Conservation (phyloP, 2,888 invertebrate genomes). For the Cataglyphis cursor region DNA sequence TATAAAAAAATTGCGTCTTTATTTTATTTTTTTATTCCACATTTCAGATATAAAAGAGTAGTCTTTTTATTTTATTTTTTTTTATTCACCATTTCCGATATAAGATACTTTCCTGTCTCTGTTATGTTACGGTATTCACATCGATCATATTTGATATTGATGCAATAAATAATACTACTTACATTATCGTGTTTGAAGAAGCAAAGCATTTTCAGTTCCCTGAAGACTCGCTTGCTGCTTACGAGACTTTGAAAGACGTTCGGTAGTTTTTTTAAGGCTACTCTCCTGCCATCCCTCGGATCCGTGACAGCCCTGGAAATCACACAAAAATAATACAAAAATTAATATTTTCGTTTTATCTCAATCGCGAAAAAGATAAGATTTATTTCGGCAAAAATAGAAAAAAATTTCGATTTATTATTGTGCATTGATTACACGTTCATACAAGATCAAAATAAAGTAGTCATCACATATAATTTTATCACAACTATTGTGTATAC, state of each 20-base stretch:
- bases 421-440: background rate
- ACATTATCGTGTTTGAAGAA: constrained; percentile 99
- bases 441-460: constrained; percentile 5
- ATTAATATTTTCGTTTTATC: constrained; percentile 18
- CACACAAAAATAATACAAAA: constrained; percentile 79
- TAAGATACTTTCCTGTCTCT: background rate
- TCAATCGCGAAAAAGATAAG: constrained; percentile 24
- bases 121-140: background rate
- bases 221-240: constrained; percentile 99
- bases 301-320: constrained; percentile 99
- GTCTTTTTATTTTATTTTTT: background rate
- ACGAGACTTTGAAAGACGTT: constrained; percentile 99
- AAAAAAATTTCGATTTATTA: background rate
- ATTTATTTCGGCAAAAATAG: constrained; percentile 55
- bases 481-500: background rate
- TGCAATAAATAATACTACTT: constrained; percentile 86
- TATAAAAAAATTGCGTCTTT: background rate
- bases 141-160: constrained; percentile 15
- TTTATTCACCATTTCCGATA: background rate
- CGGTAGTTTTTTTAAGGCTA: constrained; percentile 99
- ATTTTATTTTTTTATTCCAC: background rate
- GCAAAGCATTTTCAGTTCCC: constrained; percentile 99
- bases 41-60: background rate
- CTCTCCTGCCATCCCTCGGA: constrained; percentile 98
- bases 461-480: background rate